Conservation (phyloP, 2,797 vertebrate species). For the Myripristis jacobus region DNA sequence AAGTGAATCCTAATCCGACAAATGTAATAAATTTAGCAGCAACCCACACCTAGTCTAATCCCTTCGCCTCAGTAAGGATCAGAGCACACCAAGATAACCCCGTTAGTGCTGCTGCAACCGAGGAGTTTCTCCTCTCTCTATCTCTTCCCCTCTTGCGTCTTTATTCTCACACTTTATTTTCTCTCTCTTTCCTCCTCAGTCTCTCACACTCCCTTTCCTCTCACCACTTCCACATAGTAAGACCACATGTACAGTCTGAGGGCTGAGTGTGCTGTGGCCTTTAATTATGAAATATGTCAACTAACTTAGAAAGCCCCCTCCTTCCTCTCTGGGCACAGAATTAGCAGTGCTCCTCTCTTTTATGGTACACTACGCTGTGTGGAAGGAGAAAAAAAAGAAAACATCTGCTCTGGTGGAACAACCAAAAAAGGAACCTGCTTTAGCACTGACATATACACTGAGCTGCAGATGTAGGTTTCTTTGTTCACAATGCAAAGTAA, state of each 20-base stretch:
- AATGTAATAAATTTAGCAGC: conserved; percentile 1
- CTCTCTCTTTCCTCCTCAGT: not conserved
- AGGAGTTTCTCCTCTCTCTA: not conserved
- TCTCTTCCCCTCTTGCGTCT: not conserved
- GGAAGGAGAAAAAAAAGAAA: conserved; percentile 23
- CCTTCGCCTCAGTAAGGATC: not conserved
- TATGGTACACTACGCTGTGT: conserved; percentile 34
- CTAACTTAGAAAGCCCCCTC: conserved; percentile 39
- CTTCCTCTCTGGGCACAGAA: conserved; percentile 54
- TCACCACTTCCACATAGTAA: conserved; percentile 58
- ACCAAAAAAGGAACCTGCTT: conserved; percentile 27
- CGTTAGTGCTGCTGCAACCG: not conserved
- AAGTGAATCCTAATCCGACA: not conserved
- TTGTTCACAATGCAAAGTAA: conserved; percentile 40
- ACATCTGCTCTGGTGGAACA: conserved; percentile 51
- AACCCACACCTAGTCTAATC: conserved; percentile 2
- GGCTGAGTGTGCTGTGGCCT: conserved; percentile 59
- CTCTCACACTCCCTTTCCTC: conserved; percentile 34
- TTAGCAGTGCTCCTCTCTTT: conserved; percentile 64
- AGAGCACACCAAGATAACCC: not conserved
- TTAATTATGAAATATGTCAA: conserved; percentile 75
- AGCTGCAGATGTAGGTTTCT: conserved; percentile 36
- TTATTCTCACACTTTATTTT: conserved; percentile 9
- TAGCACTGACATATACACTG: conserved; percentile 30
- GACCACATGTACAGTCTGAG: conserved; percentile 69